Percentiles rank a stretch among this genome's conserved stretches.
Evolutionary conservation across 2,797 vertebrate genomes (phyloP).

Genomic region (Echeneis naucrates): DNA sequence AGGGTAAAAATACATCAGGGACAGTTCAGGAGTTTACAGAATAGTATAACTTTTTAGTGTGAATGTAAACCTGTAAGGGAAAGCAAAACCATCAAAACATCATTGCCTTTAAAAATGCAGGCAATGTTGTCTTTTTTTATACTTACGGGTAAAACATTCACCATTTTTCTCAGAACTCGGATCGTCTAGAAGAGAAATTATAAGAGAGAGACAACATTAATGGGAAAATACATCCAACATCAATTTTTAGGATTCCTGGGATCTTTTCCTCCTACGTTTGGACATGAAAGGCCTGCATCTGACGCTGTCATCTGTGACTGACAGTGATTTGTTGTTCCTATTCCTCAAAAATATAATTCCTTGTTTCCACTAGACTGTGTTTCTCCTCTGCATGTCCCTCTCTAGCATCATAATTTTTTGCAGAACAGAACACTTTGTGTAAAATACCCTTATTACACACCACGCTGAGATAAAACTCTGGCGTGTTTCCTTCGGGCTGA

Average conservation of each 20-base stretch:
- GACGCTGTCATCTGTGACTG: background rate
- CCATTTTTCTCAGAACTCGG: constrained; percentile 88
- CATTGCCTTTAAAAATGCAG: background rate
- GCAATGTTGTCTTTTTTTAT: background rate
- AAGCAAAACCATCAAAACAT: constrained; percentile 6
- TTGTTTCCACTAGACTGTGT: background rate
- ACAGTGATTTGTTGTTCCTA: background rate
- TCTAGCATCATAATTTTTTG: constrained; percentile 2
- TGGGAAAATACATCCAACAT: background rate
- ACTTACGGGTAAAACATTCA: constrained; percentile 90
- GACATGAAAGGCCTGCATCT: background rate
- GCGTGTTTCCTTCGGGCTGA: constrained; percentile 9
- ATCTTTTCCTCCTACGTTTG: background rate
- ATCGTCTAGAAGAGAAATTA: constrained; percentile 85
- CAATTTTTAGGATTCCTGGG: background rate
- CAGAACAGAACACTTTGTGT: background rate
- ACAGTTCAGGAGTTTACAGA: constrained; percentile 7
- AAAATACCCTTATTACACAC: constrained; percentile 21
- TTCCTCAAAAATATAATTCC: background rate
- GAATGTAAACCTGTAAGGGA: constrained; percentile 8
- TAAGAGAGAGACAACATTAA: background rate
- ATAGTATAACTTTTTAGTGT: constrained; percentile 15
- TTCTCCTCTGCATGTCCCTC: background rate
- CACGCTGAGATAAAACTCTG: constrained; percentile 20
- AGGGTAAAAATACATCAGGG: constrained; percentile 8